These are phyloP conservation scores for Hydractinia symbiolongicarpus DNA, from an alignment of 30 jellyfish, hydroid and myxozoan genomes.

Conservation along the genomic window DNA sequence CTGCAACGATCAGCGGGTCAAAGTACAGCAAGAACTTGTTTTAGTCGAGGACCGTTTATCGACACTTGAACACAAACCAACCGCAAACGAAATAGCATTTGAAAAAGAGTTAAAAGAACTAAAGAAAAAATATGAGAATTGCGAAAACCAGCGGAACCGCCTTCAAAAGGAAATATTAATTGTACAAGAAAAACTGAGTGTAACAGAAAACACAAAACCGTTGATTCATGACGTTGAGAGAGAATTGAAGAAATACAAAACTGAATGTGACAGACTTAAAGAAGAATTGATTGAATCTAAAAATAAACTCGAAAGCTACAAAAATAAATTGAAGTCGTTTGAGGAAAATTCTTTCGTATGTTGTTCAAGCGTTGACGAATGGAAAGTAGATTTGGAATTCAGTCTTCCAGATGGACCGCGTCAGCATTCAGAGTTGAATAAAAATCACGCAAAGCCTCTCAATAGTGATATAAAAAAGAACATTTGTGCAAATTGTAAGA, in stretches of 20 bases:
- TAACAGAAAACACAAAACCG: background rate
- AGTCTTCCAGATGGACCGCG: background rate
- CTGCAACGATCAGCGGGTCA: conserved; percentile 27
- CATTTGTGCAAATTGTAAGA: background rate
- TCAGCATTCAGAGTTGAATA: conserved; percentile 2
- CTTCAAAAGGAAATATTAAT: conserved; percentile 44
- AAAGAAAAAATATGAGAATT: conserved; percentile 37
- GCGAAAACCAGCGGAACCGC: conserved; percentile 46
- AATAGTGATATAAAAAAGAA: background rate
- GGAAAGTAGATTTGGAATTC: background rate
- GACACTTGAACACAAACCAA: background rate
- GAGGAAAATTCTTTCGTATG: background rate
- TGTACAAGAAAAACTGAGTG: conserved; percentile 60
- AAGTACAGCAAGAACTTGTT: conserved; percentile 14
- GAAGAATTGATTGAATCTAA: conserved; percentile 1
- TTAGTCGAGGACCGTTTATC: background rate
- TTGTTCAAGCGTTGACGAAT: background rate
- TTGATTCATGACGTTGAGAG: background rate
- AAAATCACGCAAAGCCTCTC: background rate
- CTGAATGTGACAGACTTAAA: background rate
- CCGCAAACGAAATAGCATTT: background rate
- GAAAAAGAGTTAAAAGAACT: conserved; percentile 30
- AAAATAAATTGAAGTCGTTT: background rate
- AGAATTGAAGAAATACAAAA: background rate
- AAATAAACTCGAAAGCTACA: background rate